These are phyloP conservation scores for Agrochola macilenta DNA, from an alignment of 2,888 invertebrate species.

Conservation along the genomic window DNA sequence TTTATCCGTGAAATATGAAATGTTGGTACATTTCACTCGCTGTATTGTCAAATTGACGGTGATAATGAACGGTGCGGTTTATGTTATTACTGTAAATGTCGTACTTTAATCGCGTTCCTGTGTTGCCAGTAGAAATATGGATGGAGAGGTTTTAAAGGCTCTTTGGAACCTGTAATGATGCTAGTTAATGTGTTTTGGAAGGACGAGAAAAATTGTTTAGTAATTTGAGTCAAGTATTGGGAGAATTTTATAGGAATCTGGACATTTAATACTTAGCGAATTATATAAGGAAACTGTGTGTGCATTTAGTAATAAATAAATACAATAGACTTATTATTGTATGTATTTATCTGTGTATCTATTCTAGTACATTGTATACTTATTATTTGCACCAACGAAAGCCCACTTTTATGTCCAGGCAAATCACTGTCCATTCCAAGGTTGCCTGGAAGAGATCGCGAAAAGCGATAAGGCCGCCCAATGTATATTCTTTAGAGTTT, in stretches of 20 bases:
- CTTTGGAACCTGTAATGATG: slow-evolving; percentile 2
- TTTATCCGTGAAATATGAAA: slow-evolving; percentile 54
- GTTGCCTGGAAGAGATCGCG: no score
- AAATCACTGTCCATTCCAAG: no score
- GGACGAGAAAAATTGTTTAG: neutral
- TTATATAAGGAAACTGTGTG: neutral
- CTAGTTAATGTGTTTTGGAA: slow-evolving; percentile 4
- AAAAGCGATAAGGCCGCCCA: no score
- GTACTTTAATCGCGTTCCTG: slow-evolving; percentile 59
- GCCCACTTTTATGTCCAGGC: no score
- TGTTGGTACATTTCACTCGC: slow-evolving; percentile 38
- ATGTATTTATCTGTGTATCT: no score
- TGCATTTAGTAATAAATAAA: no score
- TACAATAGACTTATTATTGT: no score
- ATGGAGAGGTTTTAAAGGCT: slow-evolving; percentile 15
- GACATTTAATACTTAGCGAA: neutral
- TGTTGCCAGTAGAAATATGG: slow-evolving; percentile 48
- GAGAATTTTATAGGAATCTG: neutral
- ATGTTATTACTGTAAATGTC: slow-evolving; percentile 62
- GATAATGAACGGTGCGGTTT: slow-evolving; percentile 64
- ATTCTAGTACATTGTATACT: no score
- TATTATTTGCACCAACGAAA: no score
- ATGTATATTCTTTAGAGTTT: no score
- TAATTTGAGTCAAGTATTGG: neutral
- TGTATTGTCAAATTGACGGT: slow-evolving; percentile 63